Evolutionary conservation across 2,797 vertebrate species (phyloP), one percentile per base, ranked within the genome.

Genomic region (Loriculus beryllinus): DNA sequence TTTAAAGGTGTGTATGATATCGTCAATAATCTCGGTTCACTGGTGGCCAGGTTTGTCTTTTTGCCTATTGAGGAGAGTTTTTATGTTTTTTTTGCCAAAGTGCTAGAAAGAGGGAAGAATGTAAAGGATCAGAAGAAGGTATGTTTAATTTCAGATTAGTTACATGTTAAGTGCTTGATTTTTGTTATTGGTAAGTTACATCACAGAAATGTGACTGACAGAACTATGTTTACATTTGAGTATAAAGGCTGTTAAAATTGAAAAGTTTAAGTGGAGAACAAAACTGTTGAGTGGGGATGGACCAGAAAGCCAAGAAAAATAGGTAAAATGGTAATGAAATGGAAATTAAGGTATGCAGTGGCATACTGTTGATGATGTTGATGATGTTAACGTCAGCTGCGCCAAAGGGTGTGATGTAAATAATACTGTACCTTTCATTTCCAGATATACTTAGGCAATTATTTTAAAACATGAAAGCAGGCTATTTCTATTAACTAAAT

Each of bases 41-140:
- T 99, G 98, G 99, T 99, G 95, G 99, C 99, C 9, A 98, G 99
- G 45, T 99, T 99, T 97, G 90, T 99, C 96, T 99, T 99, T 97
- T 95, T 98, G 91, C 99, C 99, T 56, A 98, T 99, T 59, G 99
- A 99, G 94, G 99, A 99, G 84, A 99, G 99, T 97, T 99, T 99
- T 97, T 99, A 99, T 78, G 95, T 99, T 77, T 99, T 99, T 96
- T 99, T 99, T 88, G 99, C 98, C 86, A 99, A 99, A 95, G 98
- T 99, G 37, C 96, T 99, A 89, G 98, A 99, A 95, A 98, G 99
- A 93, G 99, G 98, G n/a, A 98, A 97, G 76, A 84, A 96, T 33
- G 96, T 98, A 43, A 97, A 91, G 77, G 98, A 97, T 76, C 99
- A 99, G 97, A 99, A 98, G 92, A 97, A 98, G 98, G 99, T 99